Base-by-base conservation (phyloP, 2,888 invertebrate species). In the Drepanosiphum platanoidis region DNA sequence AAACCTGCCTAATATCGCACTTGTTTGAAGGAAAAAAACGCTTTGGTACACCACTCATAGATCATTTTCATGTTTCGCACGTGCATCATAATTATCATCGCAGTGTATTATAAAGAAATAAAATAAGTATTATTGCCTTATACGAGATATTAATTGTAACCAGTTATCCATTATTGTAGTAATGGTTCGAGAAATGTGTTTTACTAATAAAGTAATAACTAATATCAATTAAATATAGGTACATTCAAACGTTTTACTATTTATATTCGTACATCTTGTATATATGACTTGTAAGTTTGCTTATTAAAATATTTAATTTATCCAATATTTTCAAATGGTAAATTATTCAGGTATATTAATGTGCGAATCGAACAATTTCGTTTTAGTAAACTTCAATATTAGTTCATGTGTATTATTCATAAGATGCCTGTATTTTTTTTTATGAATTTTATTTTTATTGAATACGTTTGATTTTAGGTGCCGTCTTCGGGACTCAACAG, bases 61-160 rank as follows among this genome's bases (percentile, higher is more conserved):
- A 83, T 83, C 61, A 68, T 84, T 84, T 77, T 84, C 77, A 84
- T 84, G 77, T 84, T 77, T 84, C 52, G 39, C 84, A 70, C 68
- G 84, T 77, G 22, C 75, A 58, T 84, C 30, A 27, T 36, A 82
- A 82, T 72, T 72, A 72, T 61, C 42, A 32, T 61, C 32, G 42
- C 8, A 52, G 39, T 61, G 61, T 72, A 58, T 82, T 82, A 82
- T 72, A 72, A 82, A 72, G 61, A 72, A 71, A 32, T 34, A 15
- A 68, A 34, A 82, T 71, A 61, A 58, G 39, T 52, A 58, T 36
- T 71, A 72, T 58, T 42, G n/a, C 81, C 71, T 72, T 81, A 71
- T 81, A 61, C 32, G 71, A 72, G 0, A 81, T 42, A 61, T 70
- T 70, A 58, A 58, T 80, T 58, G 58, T 36, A 30, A 70, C 80